Evolutionary conservation across 2,113 vertebrate genomes (phyloP), one percentile per base, ranked within the genome.

Genomic region (Tricholaema leucomelas): DNA sequence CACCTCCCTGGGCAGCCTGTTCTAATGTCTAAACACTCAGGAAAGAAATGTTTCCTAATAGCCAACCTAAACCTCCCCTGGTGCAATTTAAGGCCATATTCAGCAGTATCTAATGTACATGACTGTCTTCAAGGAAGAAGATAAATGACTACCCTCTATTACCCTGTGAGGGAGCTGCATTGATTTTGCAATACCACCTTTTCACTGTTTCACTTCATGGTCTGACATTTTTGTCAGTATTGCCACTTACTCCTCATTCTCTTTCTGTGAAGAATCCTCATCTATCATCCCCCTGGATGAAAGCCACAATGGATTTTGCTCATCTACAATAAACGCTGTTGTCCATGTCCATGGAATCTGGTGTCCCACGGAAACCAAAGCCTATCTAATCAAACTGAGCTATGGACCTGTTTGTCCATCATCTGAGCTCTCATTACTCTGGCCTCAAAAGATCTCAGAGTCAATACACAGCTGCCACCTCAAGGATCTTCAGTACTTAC

Each of bases 121-220:
- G 36, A 50, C 81, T 92, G 76, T 59, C 84, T 94, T 42, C 36
- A 21, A 75, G 78, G 75, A 91, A 40, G 1, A 93, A 48, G 65
- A 90, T 33, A 86, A 54, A 94, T 83, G n/a, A 75, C 42, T 24
- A 33, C 58, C 87, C 36, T 71, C 3, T 40, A 54, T 69, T 69
- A 73, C 14, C 71, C 50, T 46, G 35, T 38, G 59, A 3, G 3
- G 28, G 25, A 81, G 21, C 15, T 59, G 56, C 71, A 93, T 40
- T 81, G 71, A 91, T 93, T 93, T 94, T 91, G 54, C 59, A 88
- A 52, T 65, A 73, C 10, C n/a, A 58, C 36, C 82, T 88, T 87
- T 64, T 64, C 72, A 59, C 48, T 36, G 25, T 73, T 96, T 94
- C 59, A 52, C 66, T 78, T 82, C 77, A 76, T 1, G 1, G 48